Evolutionary conservation across 1,140 invertebrate species (phyloP), one percentile per base, ranked within the genome.

Genomic region (Drosophila sucinea): DNA sequence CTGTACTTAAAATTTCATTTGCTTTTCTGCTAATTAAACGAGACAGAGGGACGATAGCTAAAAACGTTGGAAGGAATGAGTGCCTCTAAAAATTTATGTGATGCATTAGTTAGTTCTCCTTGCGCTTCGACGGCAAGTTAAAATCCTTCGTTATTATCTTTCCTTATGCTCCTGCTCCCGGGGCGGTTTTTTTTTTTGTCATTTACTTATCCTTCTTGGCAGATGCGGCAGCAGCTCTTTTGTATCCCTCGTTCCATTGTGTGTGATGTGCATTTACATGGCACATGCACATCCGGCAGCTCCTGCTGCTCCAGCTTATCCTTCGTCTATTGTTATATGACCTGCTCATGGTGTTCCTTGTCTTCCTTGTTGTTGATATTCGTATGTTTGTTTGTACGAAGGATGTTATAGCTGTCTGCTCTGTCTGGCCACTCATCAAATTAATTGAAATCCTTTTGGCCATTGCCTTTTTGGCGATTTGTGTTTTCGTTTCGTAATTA

Each of bases 371-470:
- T 33, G 56, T 33, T 17, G 17, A 17, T 17, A 17, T 17, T 0
- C 17, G 35, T 38, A 8, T 35, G 33, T 35, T 35, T 38, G 35
- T 29, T n/a, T 73, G 60, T 56, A 64, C 60, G 62, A 75, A 38
- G 62, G 47, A 70, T 73, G 62, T 61, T 63, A 35, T 63, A 58
- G 33, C 51, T 63, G 44, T 2, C 25, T 51, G 23, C 11, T 10
- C 64, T 55, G 62, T 40, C 41, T 58, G 65, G 73, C 61, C 60
- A 71, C 69, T 83, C 83, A 79, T 86, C 83, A 86, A 79, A 69
- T 89, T 89, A 86, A 86, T 87, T 83, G 83, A 78, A 70, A 86
- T 38, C 17, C n/a, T 4, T 61, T 55, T 70, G 64, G 17, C 44
- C 73, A 68, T 74, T 70, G 40, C 68, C 54, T 75, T 79, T 67